These are phyloP conservation scores for Catocala sponsa DNA, from an alignment of 2,888 invertebrate genomes.

Conservation along the genomic window DNA sequence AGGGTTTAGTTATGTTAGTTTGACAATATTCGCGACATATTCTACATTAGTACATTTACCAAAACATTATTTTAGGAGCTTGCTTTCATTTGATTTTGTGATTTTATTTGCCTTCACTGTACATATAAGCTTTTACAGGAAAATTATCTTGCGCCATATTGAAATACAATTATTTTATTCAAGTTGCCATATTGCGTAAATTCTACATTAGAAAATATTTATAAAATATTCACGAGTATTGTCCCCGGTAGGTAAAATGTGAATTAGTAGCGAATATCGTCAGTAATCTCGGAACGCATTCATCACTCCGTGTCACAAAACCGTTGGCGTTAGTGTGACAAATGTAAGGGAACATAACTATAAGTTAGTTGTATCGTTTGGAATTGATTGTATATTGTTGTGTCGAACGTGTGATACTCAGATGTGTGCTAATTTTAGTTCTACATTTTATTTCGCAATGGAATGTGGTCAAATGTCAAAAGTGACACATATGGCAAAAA, in stretches of 20 bases:
- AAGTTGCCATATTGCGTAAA: too few relatives aligned
- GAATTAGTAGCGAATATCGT: constrained; percentile 19
- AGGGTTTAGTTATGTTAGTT: constrained; percentile 1
- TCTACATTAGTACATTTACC: not conserved
- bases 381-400: constrained; percentile 55
- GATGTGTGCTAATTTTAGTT: constrained; percentile 64
- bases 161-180: too few relatives aligned
- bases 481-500: constrained; percentile 8
- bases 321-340: constrained; percentile 35
- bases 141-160: too few relatives aligned
- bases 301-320: constrained; percentile 48
- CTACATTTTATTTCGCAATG: constrained; percentile 54
- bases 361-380: constrained; percentile 56
- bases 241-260: not conserved
- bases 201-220: too few relatives aligned
- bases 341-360: constrained; percentile 45
- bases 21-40: constrained; percentile 9
- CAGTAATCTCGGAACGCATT: constrained; percentile 35
- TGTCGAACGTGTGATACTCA: constrained; percentile 69
- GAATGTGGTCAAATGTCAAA: constrained; percentile 4
- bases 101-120: not conserved
- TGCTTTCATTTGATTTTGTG: not conserved
- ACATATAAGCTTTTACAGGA: too few relatives aligned
- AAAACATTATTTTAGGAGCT: not conserved
- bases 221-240: not conserved